Evolutionary conservation across 2,797 vertebrate genomes (phyloP).

Genomic region (Pterois miles): DNA sequence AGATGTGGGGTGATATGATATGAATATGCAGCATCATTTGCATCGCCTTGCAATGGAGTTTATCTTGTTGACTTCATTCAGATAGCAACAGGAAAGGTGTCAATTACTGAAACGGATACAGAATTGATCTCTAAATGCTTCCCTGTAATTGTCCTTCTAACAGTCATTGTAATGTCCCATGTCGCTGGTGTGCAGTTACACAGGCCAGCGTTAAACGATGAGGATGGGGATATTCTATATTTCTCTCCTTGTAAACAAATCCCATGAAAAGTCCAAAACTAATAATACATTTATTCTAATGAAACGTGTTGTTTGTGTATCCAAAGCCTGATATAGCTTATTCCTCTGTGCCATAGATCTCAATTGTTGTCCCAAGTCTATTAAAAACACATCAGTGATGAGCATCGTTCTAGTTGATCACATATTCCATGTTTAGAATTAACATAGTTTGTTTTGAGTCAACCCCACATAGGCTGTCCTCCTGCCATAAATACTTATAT

Average conservation of each 20-base stretch:
- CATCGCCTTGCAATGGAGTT: not conserved
- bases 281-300: not conserved
- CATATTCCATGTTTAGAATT: not conserved
- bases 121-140: not conserved
- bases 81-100: not conserved
- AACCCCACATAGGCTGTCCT: not conserved
- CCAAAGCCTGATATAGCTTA: not conserved
- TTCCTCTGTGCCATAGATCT: not conserved
- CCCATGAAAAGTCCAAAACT: not conserved
- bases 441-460: not conserved
- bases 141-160: not conserved
- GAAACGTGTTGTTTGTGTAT: not conserved
- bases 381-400: not conserved
- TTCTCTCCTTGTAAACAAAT: not conserved
- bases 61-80: not conserved
- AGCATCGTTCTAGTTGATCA: rapidly evolving
- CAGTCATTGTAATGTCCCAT: not conserved
- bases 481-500: not conserved
- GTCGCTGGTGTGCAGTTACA: not conserved
- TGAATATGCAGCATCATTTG: not conserved
- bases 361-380: not conserved
- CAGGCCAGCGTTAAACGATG: not conserved
- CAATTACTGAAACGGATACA: not conserved
- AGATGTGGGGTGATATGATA: not conserved
- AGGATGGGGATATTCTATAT: not conserved